These are phyloP conservation scores for Squalus acanthias DNA, from an alignment of 2,797 vertebrate species.

Conservation along the genomic window DNA sequence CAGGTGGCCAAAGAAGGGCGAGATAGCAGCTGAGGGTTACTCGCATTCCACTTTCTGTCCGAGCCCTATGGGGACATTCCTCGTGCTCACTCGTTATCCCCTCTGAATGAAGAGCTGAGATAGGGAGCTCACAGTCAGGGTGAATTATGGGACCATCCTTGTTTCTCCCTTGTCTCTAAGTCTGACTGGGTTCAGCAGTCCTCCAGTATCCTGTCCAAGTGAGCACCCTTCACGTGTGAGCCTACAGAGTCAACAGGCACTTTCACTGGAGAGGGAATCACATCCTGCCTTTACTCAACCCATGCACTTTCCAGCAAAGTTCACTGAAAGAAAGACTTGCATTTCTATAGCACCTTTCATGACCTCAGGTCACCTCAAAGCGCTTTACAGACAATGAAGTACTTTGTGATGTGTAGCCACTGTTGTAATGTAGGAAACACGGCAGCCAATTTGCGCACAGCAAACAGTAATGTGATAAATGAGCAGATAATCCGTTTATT, in stretches of 20 bases:
- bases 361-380: not conserved
- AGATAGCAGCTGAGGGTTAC: not conserved
- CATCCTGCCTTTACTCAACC: not conserved
- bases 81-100: no score
- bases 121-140: not conserved
- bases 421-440: not conserved
- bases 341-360: not conserved
- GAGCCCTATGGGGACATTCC: not conserved
- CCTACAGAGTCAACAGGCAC: not conserved
- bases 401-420: not conserved
- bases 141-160: not conserved
- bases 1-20: no score
- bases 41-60: not conserved
- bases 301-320: not conserved
- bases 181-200: no score
- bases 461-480: not conserved
- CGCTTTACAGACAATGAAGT: not conserved
- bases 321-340: not conserved
- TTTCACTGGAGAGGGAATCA: not conserved
- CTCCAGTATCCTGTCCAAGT: no score
- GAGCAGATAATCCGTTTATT: not conserved
- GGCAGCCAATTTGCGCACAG: not conserved
- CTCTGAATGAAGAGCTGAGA: not conserved
- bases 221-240: no score
- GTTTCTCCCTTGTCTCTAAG: no score